Evolutionary conservation across 30 jellyfish, hydroid and myxozoan species (phyloP), one percentile per base, ranked within the genome.

Genomic region (Rhopilema esculentum): DNA sequence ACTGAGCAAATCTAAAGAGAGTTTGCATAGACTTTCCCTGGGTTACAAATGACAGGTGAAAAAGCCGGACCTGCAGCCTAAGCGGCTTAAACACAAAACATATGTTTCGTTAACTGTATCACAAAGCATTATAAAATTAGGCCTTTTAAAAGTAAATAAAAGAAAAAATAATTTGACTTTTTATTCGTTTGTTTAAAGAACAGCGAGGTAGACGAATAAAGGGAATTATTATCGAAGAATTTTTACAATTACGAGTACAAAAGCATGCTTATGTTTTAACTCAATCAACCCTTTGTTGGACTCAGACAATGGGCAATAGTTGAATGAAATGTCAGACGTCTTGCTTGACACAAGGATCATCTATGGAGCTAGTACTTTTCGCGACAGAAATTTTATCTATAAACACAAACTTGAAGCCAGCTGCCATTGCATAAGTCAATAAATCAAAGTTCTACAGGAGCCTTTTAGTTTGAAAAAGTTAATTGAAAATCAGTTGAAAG

Each of bases 21-120:
- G n/a, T 70, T 70, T 70, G 23, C 6, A 20, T 30, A 15, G 49
- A 2, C 28, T 70, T 19, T 20, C 12, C 20, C 84, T 33, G 84
- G 32, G 33, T 33, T 73, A n/a, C 32, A 31, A 9, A 16, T 15
- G 84, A 69, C 84, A 73, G 84, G 84, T 73, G 84, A 23, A 73
- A 73, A 73, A 73, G 15, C 24, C 84, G 69, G 84, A 73, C 84
- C 84, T 73, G 84, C 84, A 22, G 69, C 66, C 57, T 40, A 6
- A 40, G 57, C 57, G 12, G 12, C 57, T 40, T 40, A 40, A 40
- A 40, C 57, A 40, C 57, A 40, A 40, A 40, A 40, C 57, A 40
- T 40, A 40, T 40, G 57, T 40, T 40, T 2, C 57, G 9, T 2
- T 12, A 6, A 12, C 57, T 12, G 57, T 40, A 40, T 2, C 57